Evolutionary conservation across 2,888 invertebrate species (phyloP), one percentile per base, ranked within the genome.

Genomic region (Ennomos quercinarius): DNA sequence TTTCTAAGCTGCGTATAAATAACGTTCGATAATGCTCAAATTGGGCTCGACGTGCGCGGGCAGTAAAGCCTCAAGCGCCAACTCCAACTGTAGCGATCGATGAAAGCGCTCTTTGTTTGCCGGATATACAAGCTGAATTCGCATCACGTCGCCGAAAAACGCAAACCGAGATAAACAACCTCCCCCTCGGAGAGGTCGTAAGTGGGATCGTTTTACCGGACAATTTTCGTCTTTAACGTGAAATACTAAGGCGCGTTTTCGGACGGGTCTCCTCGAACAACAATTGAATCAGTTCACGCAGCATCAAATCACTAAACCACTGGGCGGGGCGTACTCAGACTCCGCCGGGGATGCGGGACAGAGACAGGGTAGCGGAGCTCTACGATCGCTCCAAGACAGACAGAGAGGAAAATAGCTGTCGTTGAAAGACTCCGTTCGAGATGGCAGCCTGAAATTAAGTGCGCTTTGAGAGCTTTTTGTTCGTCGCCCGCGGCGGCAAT

Each of bases 251-350:
- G 87, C 80, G 75, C 82, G 81, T 87, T 90, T 89, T 89, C 73
- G 86, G 81, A 77, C 77, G 81, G 74, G 72, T 74, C 74, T 80
- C 70, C 74, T 78, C 79, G 74, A 77, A 84, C 81, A 87, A 91
- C 91, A 91, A 92, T 92, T 92, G 92, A 92, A 92, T 92, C 92
- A 92, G 91, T 92, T 92, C 89, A 92, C 91, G 91, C 92, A 91
- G 92, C 92, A 92, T 92, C 92, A 92, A 92, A 92, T 92, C 92
- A 91, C 92, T 92, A 91, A 92, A 92, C 92, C 92, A 87, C 91
- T 89, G 92, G 92, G 92, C 92, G 92, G 92, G 85, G 92, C 91
- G 80, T 84, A 84, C 83, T 79, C 87, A 86, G 91, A 89, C 91
- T 90, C 92, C 91, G 78, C 87, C 85, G 89, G 84, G 86, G 86